Conservation (phyloP, 2,888 invertebrate species). For the Cheilosia variabilis region DNA sequence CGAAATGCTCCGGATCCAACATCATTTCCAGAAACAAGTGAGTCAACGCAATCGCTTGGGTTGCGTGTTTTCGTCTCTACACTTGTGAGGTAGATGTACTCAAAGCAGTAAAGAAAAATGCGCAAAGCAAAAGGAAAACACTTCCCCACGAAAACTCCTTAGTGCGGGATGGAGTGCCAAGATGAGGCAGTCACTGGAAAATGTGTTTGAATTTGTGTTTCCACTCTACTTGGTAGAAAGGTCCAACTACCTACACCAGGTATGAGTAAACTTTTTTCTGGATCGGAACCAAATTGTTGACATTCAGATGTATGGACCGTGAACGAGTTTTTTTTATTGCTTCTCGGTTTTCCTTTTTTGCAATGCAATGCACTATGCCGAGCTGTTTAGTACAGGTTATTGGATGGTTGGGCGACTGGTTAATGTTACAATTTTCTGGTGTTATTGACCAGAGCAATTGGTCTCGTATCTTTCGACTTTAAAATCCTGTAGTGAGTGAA, state of each 20-base stretch:
- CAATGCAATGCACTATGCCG: not conserved
- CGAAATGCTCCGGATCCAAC: conserved; percentile 11
- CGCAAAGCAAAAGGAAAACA: conserved; percentile 5
- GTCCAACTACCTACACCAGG: not conserved
- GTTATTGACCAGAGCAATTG: conserved; percentile 19
- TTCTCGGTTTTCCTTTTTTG: not conserved
- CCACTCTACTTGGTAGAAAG: conserved; percentile 16
- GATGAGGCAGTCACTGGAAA: conserved; percentile 1
- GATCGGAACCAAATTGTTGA: conserved; percentile 29
- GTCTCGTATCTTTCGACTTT: not conserved
- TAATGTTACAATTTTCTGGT: conserved; percentile 11
- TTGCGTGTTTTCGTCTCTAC: not conserved
- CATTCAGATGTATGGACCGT: conserved; percentile 25
- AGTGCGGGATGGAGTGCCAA: conserved; percentile 15
- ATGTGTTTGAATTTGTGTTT: conserved; percentile 1
- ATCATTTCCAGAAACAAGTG: conserved; percentile 33
- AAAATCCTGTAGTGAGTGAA: not conserved
- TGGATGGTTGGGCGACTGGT: not conserved
- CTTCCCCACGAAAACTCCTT: conserved; percentile 8
- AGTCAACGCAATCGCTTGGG: conserved; percentile 6
- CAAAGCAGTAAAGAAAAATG: conserved; percentile 8
- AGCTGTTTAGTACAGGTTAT: not conserved
- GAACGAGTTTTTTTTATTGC: conserved; percentile 13
- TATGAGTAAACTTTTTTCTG: conserved; percentile 13
- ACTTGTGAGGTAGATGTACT: conserved; percentile 28